Base-by-base conservation (phyloP, 1,140 invertebrate species). In the Anoplophora glabripennis region DNA sequence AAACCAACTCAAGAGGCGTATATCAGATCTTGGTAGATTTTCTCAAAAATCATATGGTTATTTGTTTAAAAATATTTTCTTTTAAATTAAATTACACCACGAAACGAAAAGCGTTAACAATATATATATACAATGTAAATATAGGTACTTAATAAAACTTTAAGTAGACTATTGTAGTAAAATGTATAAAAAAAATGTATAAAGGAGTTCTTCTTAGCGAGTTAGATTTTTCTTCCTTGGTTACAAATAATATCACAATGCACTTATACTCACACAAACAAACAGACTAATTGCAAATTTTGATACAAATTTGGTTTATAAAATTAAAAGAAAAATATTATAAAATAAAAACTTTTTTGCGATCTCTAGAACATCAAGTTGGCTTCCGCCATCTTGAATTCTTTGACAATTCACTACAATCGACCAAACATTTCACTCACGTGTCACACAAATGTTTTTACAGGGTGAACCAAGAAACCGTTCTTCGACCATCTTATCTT, bases 361-460 rank as follows among this genome's bases (percentile, higher is more conserved):
- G 47, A 63, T 38, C 45, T 54, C 67, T 62, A 71, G 51, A 64
- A 71, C 64, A 63, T 70, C 69, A 72, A 72, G 68, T 68, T 72
- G 69, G 69, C 71, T 60, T 51, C 59, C 66, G 71, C 71, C 71
- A 72, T 72, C 64, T 72, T 72, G 71, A 66, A 72, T 71, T 72
- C 57, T 60, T 59, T 56, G 48, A 17, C 57, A 45, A 40, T 57
- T 44, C 14, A 21, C 17, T 47, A 33, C 34, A 38, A 57, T 57
- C 55, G 46, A 49, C 55, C 55, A 57, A 57, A 57, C 36, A 49
- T 18, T 12, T 57, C 21, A 28, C 21, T 28, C 21, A 28, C 21
- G 21, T 28, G 21, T 28, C 21, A 28, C 21, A 28, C 2, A 28
- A 28, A 28, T 28, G 21, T 28, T 28, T 28, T 28, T 28, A 28